Base-by-base conservation (phyloP, 2,888 invertebrate genomes). In the Apamea epomidion region DNA sequence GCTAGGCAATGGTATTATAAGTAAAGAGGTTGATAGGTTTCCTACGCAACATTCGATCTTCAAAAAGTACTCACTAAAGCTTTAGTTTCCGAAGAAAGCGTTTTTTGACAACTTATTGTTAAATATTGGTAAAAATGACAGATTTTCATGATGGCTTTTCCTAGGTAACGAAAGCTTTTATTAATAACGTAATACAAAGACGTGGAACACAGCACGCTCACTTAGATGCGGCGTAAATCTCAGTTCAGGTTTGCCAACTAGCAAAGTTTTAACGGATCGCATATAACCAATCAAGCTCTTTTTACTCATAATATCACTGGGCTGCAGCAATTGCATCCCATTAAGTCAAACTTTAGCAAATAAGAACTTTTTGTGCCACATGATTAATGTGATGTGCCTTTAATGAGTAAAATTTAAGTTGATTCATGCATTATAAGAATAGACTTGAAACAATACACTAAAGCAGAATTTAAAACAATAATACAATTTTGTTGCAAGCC, bases 321-420 rank as follows among this genome's bases (percentile, higher is more conserved):
- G 16, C 74, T 37, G 37, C 74, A 45, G 25, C 29, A 74, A 14
- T 74, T 74, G 74, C 75, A 37, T 37, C 16, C n/a, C 21, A 51
- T 37, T 5, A 37, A 37, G 16, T 51, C n/a, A 74, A 51, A 5
- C 8, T 37, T n/a, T 5, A 74, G 48, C 18, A 25, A 74, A 45
- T 10, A 69, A 45, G 2, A 4, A 29, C 5, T 68, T 29, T 48
- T 48, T 48, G 16, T 65, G 8, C 16, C 68, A 69, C 14, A 29
- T 42, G 42, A 42, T 42, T 21, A 6, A 45, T 70, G 7, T 4
- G 10, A 45, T 70, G 7, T 4, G 42, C 21, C 21, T 5, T 29
- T 42, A 5, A 68, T 69, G 14, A 69, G 29, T 29, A 16, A 29
- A 0, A 32, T 45, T 25, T 69, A 32, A 6, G 12, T 25, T 71